A percentile compares a stretch with the other conserved stretches of the same genome.
Evolutionary conservation across 1,140 invertebrate species (phyloP).

Genomic region (Zaprionus camerounensis): DNA sequence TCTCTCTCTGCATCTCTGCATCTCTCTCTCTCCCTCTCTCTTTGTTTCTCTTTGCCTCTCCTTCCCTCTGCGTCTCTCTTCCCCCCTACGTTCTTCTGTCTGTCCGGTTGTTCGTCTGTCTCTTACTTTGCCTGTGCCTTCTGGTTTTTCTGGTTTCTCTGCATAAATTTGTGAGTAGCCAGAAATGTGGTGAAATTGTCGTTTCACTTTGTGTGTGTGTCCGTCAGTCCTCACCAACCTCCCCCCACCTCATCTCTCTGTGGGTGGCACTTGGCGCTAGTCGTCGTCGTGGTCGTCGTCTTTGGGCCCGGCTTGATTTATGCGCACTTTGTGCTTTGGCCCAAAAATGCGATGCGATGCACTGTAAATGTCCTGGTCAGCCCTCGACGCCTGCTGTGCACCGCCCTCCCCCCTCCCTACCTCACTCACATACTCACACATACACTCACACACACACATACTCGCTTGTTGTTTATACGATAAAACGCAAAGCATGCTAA

Average conservation of each 20-base stretch:
- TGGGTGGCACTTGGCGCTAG: constrained; percentile 43
- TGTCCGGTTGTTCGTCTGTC: neutral
- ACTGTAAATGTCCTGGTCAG: constrained; percentile 44
- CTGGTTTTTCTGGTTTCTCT: constrained; percentile 63
- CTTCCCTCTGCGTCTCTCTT: no score
- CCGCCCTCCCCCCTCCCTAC: neutral
- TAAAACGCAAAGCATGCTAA: constrained; percentile 76
- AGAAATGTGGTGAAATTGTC: constrained; percentile 48
- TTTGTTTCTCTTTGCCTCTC: neutral
- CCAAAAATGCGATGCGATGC: constrained; percentile 44
- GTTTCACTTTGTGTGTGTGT: constrained; percentile 17
- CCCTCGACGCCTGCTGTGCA: neutral
- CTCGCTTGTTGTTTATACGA: constrained; percentile 42
- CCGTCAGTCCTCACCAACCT: neutral
- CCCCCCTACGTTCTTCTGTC: neutral
- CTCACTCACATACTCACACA: neutral
- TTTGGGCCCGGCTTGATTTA: constrained; percentile 73
- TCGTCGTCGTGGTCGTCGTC: constrained; percentile 45
- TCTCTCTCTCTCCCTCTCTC: no score
- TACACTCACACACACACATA: constrained; percentile 23
- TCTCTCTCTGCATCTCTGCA: neutral
- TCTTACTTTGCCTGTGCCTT: constrained; percentile 1
- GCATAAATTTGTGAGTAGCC: constrained; percentile 63
- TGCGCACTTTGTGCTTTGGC: constrained; percentile 63
- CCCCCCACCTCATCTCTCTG: neutral